Conservation (phyloP, 2,113 vertebrate genomes). For the Micromys minutus region DNA sequence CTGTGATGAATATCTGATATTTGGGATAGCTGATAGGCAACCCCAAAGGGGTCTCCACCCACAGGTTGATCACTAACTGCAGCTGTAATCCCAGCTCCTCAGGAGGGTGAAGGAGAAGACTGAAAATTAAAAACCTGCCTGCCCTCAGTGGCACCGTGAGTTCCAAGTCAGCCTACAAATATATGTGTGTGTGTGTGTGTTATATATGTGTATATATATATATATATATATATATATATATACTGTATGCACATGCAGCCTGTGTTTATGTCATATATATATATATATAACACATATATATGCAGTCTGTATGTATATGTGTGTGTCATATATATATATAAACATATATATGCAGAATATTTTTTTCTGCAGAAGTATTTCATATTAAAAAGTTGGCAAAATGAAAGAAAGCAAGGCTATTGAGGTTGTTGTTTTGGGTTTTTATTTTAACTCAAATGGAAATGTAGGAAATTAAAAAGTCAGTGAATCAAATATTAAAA, state of each 20-base stretch:
- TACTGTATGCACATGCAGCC: too few species aligned
- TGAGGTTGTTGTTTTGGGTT: too few species aligned
- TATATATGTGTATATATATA: background rate
- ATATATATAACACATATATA: background rate
- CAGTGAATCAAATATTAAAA: background rate
- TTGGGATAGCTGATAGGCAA: background rate
- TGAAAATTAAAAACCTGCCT: background rate
- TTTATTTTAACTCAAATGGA: background rate
- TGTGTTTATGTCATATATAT: background rate
- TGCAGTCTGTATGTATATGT: background rate
- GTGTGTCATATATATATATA: too few species aligned
- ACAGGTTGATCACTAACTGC: background rate
- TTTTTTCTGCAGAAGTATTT: background rate
- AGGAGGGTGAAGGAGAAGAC: background rate
- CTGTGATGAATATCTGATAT: background rate
- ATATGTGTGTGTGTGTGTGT: background rate
- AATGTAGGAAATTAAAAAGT: background rate
- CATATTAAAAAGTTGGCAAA: background rate
- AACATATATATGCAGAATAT: too few species aligned
- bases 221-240: background rate
- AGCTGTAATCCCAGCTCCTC: background rate
- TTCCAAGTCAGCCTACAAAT: background rate
- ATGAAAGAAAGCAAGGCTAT: background rate
- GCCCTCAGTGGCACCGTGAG: too few species aligned
- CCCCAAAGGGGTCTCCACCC: background rate